Conservation (phyloP, 2,888 invertebrate species). For the Cynaeus angustus region DNA sequence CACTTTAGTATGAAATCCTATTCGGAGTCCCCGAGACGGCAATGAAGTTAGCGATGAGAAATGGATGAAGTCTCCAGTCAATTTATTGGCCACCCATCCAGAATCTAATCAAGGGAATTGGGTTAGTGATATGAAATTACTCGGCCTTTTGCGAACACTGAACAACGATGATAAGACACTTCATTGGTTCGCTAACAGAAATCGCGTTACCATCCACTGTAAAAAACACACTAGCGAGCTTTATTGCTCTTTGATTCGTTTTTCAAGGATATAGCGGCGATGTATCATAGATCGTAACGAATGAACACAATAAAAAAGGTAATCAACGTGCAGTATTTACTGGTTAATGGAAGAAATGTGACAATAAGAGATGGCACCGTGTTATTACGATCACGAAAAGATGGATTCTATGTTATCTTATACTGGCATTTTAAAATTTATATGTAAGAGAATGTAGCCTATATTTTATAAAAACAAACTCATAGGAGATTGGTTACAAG, state of each 20-base stretch:
- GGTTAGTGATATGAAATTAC: conserved; percentile 71
- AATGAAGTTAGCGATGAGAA: conserved; percentile 71
- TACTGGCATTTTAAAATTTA: not conserved
- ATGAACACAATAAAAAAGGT: conserved; percentile 53
- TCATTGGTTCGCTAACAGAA: conserved; percentile 67
- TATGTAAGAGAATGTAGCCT: not conserved
- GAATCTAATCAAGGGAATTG: conserved; percentile 72
- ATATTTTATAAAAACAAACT: too few relatives aligned
- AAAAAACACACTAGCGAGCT: conserved; percentile 59
- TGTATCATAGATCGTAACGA: conserved; percentile 44
- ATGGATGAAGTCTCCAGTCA: conserved; percentile 70
- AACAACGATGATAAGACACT: conserved; percentile 71
- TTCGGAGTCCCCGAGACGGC: conserved; percentile 67
- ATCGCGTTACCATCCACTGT: conserved; percentile 65
- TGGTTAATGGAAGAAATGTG: conserved; percentile 22
- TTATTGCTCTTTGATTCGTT: conserved; percentile 59
- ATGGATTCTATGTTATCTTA: not conserved
- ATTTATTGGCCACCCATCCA: conserved; percentile 71
- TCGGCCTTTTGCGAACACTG: conserved; percentile 66
- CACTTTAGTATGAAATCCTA: conserved; percentile 67
- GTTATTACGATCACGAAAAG: not conserved
- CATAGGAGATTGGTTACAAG: too few relatives aligned
- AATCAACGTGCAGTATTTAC: conserved; percentile 60
- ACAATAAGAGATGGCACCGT: conserved; percentile 9
- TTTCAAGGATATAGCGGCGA: conserved; percentile 46